Percentiles rank a stretch among this genome's conserved stretches.
phyloP scores from a whole-genome alignment of 2,888 invertebrate genomes.

The Tuberolachnus salignus region DNA sequence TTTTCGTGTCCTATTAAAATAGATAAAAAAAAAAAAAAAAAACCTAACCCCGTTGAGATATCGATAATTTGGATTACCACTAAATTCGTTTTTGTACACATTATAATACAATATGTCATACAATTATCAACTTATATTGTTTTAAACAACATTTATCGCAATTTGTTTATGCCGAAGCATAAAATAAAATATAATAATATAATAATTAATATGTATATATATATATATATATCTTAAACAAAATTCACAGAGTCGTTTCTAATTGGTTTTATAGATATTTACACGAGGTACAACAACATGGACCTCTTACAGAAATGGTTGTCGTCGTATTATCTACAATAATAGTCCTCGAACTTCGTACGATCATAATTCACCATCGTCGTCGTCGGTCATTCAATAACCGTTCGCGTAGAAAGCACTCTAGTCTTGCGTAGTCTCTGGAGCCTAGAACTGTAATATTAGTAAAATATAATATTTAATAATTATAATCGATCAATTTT shows the following conservation, averaged over 20 bases:
- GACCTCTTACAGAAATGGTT: slow-evolving; percentile 45
- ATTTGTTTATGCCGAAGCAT: neutral
- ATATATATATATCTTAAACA: neutral
- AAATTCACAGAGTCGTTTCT: neutral
- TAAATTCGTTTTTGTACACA: no score
- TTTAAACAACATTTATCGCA: no score
- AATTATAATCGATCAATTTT: no score
- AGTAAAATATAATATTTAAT: slow-evolving; percentile 1
- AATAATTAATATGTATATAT: neutral
- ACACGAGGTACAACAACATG: slow-evolving; percentile 23
- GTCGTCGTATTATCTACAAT: slow-evolving; percentile 40
- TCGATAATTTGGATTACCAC: neutral
- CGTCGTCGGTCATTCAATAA: slow-evolving; percentile 10
- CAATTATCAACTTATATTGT: neutral
- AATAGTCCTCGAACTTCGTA: slow-evolving; percentile 1
- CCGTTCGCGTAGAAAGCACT: slow-evolving; percentile 16
- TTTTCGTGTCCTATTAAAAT: no score
- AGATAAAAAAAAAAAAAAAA: neutral
- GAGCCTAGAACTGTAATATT: slow-evolving; percentile 32
- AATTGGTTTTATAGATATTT: slow-evolving; percentile 26
- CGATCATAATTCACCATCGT: neutral
- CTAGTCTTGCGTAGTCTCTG: slow-evolving; percentile 46
- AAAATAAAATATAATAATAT: neutral
- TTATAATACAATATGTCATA: neutral
- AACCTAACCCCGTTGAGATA: no score